phyloP scores from a whole-genome alignment of 2,797 vertebrate species.

The Bothrops alternatus region DNA sequence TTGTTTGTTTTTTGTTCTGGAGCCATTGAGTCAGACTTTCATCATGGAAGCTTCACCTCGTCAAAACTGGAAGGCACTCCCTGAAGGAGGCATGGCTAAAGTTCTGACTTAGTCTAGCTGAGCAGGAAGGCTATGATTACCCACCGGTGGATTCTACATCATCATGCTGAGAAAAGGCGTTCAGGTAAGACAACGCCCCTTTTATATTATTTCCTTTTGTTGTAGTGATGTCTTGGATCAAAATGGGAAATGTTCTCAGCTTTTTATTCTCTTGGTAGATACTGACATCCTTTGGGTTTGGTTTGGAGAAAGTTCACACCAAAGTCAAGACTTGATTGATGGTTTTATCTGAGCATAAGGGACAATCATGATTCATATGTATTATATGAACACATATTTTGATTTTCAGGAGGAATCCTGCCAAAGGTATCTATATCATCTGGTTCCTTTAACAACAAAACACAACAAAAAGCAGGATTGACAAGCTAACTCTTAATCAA shows the following conservation, averaged over 20 bases:
- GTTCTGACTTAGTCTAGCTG: too few relatives aligned
- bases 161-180: too few relatives aligned
- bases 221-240: background rate
- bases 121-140: too few relatives aligned
- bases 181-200: too few relatives aligned
- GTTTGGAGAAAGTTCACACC: background rate
- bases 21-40: too few relatives aligned
- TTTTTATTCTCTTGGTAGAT: background rate
- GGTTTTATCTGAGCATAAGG: constrained; percentile 11
- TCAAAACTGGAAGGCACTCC: too few relatives aligned
- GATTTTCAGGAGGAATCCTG: background rate
- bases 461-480: background rate
- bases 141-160: too few relatives aligned
- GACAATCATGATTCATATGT: background rate
- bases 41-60: too few relatives aligned
- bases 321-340: background rate
- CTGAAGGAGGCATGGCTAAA: too few relatives aligned
- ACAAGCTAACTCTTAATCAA: constrained; percentile 37
- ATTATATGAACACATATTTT: background rate
- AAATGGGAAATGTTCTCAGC: background rate
- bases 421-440: background rate
- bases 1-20: too few relatives aligned
- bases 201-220: background rate
- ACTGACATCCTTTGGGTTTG: background rate
- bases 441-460: constrained; percentile 6